These are phyloP conservation scores for Trichogramma pretiosum DNA, from an alignment of 1,140 invertebrate genomes.

Conservation along the genomic window DNA sequence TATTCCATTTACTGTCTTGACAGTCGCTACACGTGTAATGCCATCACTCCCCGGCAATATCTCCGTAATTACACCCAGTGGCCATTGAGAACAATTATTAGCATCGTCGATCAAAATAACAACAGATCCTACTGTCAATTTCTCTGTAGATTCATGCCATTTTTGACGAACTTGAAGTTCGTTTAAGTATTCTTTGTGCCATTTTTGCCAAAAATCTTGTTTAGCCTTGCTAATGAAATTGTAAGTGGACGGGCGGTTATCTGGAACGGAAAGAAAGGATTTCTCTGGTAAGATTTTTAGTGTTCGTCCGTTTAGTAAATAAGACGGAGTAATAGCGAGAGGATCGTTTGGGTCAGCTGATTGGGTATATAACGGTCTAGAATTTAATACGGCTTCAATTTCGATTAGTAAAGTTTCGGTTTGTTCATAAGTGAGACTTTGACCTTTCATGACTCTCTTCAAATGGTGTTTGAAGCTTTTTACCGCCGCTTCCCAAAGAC, in stretches of 20 bases:
- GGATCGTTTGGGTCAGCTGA: not conserved
- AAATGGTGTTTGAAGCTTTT: no score
- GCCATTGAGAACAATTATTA: conserved; percentile 17
- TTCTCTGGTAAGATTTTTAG: not conserved
- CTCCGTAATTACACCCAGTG: no score
- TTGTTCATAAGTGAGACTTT: not conserved
- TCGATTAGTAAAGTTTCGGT: not conserved
- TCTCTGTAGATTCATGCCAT: not conserved
- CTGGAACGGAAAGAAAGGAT: not conserved
- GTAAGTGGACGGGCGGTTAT: not conserved
- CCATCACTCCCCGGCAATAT: conserved; percentile 22
- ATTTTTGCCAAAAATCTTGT: no score
- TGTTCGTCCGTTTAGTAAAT: no score
- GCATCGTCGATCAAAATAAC: conserved; percentile 3
- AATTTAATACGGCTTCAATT: not conserved
- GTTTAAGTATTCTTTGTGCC: not conserved
- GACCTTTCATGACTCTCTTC: not conserved
- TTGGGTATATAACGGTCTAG: not conserved
- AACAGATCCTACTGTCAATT: not conserved
- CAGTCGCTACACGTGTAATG: conserved; percentile 13
- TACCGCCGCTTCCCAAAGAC: no score
- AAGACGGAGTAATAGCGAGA: not conserved
- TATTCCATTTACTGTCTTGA: conserved; percentile 15
- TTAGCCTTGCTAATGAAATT: no score
- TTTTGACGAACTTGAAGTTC: not conserved